These are phyloP conservation scores for Enteromius afrohamiltoni DNA, from an alignment of 2,797 vertebrate species.

Conservation along the genomic window DNA sequence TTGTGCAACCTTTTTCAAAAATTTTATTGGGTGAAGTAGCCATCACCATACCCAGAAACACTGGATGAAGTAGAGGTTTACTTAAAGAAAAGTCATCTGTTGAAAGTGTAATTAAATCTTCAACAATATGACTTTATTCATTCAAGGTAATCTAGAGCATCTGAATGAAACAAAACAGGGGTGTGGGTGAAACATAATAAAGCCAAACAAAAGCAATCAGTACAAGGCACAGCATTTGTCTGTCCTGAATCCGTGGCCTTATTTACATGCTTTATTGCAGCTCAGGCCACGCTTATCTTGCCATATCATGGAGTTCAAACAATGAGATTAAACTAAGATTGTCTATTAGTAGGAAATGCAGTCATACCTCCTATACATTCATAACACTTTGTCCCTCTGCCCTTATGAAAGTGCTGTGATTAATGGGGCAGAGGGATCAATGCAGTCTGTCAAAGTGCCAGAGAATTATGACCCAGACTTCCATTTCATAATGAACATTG, in stretches of 20 bases:
- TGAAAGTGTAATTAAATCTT: slow-evolving; percentile 2
- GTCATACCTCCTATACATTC: slow-evolving; percentile 6
- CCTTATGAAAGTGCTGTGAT: slow-evolving; percentile 38
- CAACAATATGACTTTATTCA: not conserved
- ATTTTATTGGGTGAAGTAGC: not conserved
- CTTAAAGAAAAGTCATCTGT: not conserved
- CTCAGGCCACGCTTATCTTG: not conserved
- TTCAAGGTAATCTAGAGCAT: slow-evolving; percentile 8
- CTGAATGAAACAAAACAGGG: slow-evolving; percentile 12
- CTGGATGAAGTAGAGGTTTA: not conserved
- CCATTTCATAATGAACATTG: slow-evolving; percentile 61
- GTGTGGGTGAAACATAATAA: slow-evolving; percentile 17
- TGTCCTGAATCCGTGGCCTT: not conserved
- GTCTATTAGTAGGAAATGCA: not conserved
- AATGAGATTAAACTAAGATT: slow-evolving; percentile 5
- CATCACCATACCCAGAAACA: not conserved
- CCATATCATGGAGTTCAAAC: slow-evolving; percentile 18
- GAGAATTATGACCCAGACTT: slow-evolving; percentile 55
- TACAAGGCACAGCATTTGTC: slow-evolving; percentile 5
- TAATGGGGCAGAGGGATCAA: slow-evolving; percentile 54
- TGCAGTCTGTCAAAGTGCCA: slow-evolving; percentile 45
- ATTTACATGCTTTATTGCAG: slow-evolving; percentile 11
- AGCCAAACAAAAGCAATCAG: slow-evolving; percentile 11
- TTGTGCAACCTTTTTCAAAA: not conserved
- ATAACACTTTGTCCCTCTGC: slow-evolving; percentile 36